Percentiles rank a stretch among this genome's conserved stretches.
phyloP scores from a whole-genome alignment of 2,888 invertebrate species.

The Erebia palarica region DNA sequence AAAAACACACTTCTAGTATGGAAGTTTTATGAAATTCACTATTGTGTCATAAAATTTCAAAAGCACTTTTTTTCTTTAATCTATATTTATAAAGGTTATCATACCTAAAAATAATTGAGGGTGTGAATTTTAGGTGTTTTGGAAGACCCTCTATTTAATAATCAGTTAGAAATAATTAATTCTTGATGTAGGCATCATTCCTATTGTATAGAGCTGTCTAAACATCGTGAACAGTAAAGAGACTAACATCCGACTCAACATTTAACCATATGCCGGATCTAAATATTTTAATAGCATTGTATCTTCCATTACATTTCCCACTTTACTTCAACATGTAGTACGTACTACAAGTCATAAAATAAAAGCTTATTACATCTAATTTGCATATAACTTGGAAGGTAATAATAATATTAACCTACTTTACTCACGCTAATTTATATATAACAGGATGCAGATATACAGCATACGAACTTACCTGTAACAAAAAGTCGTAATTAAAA shows the following conservation, averaged over 20 bases:
- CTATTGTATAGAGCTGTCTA: background rate
- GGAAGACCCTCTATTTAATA: no score
- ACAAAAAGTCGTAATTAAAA: no score
- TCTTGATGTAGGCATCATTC: no score
- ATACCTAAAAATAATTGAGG: no score
- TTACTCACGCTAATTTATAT: background rate
- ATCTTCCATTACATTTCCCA: background rate
- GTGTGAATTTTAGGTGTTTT: no score
- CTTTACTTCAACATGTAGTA: background rate
- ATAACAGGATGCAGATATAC: background rate
- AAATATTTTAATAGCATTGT: background rate
- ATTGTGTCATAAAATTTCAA: no score
- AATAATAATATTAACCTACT: background rate
- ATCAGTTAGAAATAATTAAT: no score
- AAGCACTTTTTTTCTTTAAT: no score
- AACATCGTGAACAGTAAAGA: background rate
- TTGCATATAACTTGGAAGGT: background rate
- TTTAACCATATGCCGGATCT: background rate
- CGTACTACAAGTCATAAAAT: background rate
- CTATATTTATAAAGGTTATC: no score
- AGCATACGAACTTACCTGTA: conserved; percentile 69
- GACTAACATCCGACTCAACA: background rate
- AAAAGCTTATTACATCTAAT: background rate
- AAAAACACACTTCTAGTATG: no score
- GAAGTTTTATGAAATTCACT: no score